Conservation (phyloP, 2,888 invertebrate genomes). For the Drosophila testacea region DNA sequence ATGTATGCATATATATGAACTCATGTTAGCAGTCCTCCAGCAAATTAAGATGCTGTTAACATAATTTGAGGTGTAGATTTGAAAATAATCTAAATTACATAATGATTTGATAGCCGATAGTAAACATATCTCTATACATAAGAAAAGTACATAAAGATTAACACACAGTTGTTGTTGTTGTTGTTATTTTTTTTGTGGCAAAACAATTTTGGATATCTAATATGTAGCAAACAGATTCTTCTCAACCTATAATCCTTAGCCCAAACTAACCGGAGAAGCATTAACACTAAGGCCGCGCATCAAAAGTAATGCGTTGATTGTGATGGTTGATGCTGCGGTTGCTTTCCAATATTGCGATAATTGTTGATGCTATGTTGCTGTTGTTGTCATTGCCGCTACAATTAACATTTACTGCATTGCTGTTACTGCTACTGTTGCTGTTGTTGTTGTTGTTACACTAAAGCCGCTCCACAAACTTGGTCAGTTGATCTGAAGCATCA, state of each 20-base stretch:
- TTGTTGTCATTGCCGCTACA: constrained; percentile 40
- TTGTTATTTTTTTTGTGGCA: neutral
- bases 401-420: constrained; percentile 32
- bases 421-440: constrained; percentile 27
- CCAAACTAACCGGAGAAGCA: neutral
- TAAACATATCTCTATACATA: constrained; percentile 40
- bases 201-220: constrained; percentile 4
- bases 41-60: constrained; percentile 17
- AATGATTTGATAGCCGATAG: constrained; percentile 42
- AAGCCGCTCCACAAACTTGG: constrained; percentile 98
- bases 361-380: constrained; percentile 31
- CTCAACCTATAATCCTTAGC: neutral
- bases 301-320: constrained; percentile 54
- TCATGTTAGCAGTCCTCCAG: constrained; percentile 7
- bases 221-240: neutral
- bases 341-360: constrained; percentile 24
- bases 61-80: constrained; percentile 8
- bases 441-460: constrained; percentile 87
- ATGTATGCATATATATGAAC: constrained; percentile 23
- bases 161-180: neutral
- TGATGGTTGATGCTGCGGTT: constrained; percentile 12
- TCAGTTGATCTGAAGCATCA: constrained; percentile 94
- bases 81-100: constrained; percentile 39
- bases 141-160: constrained; percentile 20
- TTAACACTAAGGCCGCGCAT: constrained; percentile 26